Percentiles rank a stretch among this genome's conserved stretches.
Conservation (phyloP, 2,113 vertebrate genomes). For the Perca flavescens region DNA sequence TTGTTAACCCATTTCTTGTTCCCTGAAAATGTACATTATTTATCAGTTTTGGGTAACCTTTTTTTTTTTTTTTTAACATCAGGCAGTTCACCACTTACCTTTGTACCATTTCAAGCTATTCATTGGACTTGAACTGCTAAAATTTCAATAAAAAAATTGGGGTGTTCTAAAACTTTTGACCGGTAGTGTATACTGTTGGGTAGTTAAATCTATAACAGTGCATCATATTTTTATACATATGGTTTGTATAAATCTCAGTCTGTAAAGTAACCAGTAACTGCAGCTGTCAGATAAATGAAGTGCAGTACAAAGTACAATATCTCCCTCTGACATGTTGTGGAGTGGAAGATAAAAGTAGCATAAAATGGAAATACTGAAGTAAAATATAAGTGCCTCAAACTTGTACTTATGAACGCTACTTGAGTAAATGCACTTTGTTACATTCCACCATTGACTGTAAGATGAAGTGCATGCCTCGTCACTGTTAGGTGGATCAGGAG, state of each 20-base stretch:
- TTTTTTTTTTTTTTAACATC: too few relatives aligned
- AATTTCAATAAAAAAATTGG: too few relatives aligned
- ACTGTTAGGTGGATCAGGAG: conserved; percentile 88
- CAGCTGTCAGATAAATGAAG: not conserved
- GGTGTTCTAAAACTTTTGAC: too few relatives aligned
- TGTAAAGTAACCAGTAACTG: not conserved
- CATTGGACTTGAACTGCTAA: too few relatives aligned
- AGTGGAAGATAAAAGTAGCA: not conserved
- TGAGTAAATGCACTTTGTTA: not conserved
- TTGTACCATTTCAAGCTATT: too few relatives aligned
- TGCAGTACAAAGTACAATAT: not conserved
- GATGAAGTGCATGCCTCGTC: not conserved
- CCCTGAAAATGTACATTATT: too few relatives aligned
- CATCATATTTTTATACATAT: not conserved
- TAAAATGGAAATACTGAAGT: not conserved
- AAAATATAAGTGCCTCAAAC: not conserved
- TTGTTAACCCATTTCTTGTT: too few relatives aligned
- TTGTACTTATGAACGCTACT: not conserved
- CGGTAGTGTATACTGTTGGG: not conserved
- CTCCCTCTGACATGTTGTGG: not conserved
- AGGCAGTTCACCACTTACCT: too few relatives aligned
- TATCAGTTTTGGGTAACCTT: too few relatives aligned
- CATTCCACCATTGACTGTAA: not conserved
- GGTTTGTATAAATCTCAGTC: not conserved
- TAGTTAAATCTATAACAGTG: not conserved